These are phyloP conservation scores for Goniozus legneri DNA, from an alignment of 1,140 invertebrate species.

Conservation along the genomic window DNA sequence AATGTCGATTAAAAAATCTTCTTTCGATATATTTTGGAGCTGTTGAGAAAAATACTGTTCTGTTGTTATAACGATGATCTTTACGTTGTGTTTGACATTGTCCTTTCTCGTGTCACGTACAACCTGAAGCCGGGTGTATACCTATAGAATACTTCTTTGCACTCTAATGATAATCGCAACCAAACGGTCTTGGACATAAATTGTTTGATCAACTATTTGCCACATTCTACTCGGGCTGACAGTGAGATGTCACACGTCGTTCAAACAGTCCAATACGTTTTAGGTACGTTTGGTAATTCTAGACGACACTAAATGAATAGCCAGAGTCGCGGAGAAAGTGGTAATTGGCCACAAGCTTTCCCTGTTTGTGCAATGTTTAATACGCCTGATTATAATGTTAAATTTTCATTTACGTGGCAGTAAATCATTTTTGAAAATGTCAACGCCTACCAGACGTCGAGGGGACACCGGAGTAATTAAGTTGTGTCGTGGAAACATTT, in stretches of 20 bases:
- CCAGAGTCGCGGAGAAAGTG: slow-evolving; percentile 20
- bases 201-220: slow-evolving; percentile 33
- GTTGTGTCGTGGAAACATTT: no score
- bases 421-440: no score
- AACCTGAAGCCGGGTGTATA: no score
- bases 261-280: slow-evolving; percentile 31
- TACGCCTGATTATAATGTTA: slow-evolving; percentile 28
- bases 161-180: slow-evolving; percentile 34
- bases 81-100: no score
- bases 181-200: slow-evolving; percentile 37
- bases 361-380: slow-evolving; percentile 24
- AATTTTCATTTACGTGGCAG: slow-evolving; percentile 29
- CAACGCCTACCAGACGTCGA: no score
- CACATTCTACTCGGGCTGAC: slow-evolving; percentile 28
- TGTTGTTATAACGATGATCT: no score
- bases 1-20: no score
- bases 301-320: slow-evolving; percentile 12
- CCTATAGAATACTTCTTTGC: slow-evolving; percentile 24
- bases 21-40: no score
- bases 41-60: no score
- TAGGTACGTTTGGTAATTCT: slow-evolving; percentile 27
- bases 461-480: no score
- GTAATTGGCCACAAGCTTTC: slow-evolving; percentile 25
- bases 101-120: no score
- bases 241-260: slow-evolving; percentile 36